These are phyloP conservation scores for Cerceris rybyensis DNA, from an alignment of 2,888 invertebrate species.

Conservation along the genomic window DNA sequence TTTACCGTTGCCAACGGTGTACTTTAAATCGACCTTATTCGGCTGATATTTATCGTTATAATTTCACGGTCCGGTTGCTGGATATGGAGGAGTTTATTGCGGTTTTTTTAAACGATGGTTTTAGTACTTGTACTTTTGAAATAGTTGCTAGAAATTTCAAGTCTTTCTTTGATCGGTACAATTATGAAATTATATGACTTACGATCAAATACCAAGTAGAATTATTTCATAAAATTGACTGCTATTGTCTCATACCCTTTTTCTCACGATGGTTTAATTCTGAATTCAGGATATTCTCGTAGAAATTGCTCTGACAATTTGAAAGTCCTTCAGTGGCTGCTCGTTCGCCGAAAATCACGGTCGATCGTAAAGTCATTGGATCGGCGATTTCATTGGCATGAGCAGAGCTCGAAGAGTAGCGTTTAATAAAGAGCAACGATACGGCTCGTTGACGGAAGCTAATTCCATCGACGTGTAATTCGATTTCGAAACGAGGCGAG, in stretches of 20 bases:
- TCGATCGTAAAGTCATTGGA: not conserved
- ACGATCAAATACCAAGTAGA: no score
- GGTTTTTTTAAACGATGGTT: no score
- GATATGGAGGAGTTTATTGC: not conserved
- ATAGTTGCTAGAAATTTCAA: no score
- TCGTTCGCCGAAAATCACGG: not conserved
- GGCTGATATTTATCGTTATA: not conserved
- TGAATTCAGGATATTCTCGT: not conserved
- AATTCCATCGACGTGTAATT: constrained; percentile 59
- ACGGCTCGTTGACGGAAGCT: constrained; percentile 54
- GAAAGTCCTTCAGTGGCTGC: not conserved
- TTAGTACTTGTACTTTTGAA: no score
- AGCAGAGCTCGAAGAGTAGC: not conserved
- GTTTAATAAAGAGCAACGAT: constrained; percentile 45
- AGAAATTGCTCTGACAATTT: not conserved
- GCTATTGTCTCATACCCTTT: not conserved
- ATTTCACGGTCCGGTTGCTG: not conserved
- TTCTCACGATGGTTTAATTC: not conserved
- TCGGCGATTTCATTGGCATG: constrained; percentile 7
- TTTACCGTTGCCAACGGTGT: not conserved
- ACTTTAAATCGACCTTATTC: not conserved
- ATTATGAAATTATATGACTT: no score
- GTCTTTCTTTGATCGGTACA: no score
- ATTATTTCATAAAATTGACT: not conserved
- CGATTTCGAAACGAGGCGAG: constrained; percentile 55